Evolutionary conservation across 2,797 vertebrate genomes (phyloP), one percentile per base, ranked within the genome.

Genomic region (Heteromormyrus szaboi): DNA sequence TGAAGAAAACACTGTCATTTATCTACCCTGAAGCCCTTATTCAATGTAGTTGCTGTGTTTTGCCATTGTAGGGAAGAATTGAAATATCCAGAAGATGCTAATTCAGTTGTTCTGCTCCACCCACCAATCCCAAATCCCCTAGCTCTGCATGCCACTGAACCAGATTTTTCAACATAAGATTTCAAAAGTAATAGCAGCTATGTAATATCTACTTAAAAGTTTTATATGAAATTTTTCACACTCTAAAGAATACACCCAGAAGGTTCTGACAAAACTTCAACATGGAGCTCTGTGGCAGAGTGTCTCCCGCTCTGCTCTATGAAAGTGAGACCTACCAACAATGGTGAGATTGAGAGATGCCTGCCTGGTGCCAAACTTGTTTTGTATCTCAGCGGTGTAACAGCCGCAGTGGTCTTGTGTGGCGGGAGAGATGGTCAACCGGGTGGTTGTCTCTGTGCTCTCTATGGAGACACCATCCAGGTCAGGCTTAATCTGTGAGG

Each of bases 331-430:
- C 95, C 89, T 93, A 99, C 98, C 98, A 4, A 99, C 98, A 33
- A 99, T 97, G 5, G 98, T 99, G 93, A 99, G 97, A 93, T 99
- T 99, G 92, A 99, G 97, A 25, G 98, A 98, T 3, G 97, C 97
- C 94, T 99, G 98, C 51, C 96, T 95, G 91, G 95, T 95, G 91
- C 98, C 98, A 88, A 96, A 96, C 92, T 94, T 95, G 95, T 98
- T 99, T 92, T 97, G 97, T 92, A 96, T 96, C 88, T 99, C 95
- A 5, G 99, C 83, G 0, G 98, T 97, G 93, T 99, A 99, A 89
- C 98, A 99, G 91, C 98, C 98, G 1, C 98, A 99, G 94, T 99
- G 97, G 1, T 99, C 98, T 93, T 99, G 98, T 93, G 97, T 96
- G 0, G 98, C 96, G 0, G 95, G 96, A 79, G 94, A 93, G 94